A percentile compares a stretch with the other conserved stretches of the same genome.
These are phyloP conservation scores for Melanargia galathea DNA, from an alignment of 2,888 invertebrate species.

Conservation along the genomic window DNA sequence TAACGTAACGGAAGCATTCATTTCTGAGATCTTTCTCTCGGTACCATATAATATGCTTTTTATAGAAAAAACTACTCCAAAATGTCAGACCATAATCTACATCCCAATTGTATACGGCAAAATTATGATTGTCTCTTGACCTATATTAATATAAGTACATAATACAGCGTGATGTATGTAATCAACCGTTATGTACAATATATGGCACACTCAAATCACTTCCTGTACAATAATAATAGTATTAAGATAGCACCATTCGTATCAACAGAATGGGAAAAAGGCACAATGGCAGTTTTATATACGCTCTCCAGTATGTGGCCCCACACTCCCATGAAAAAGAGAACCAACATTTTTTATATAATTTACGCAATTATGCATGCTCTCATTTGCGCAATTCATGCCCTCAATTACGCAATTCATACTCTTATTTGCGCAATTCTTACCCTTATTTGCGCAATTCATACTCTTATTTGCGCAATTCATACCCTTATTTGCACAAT, in stretches of 20 bases:
- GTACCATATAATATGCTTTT: neutral
- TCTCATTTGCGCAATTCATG: no score
- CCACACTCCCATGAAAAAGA: neutral
- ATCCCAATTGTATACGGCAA: neutral
- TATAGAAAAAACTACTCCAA: neutral
- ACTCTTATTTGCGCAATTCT: no score
- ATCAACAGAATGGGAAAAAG: slow-evolving; percentile 30
- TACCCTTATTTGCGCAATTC: no score
- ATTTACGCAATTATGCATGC: neutral
- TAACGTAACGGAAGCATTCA: neutral
- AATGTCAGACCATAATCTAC: slow-evolving; percentile 1
- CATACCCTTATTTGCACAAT: no score
- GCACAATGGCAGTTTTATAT: slow-evolving; percentile 8
- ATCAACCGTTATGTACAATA: slow-evolving; percentile 38
- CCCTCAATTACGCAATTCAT: no score
- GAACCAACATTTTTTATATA: neutral
- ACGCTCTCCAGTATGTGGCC: neutral
- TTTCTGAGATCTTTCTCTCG: neutral
- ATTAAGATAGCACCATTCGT: slow-evolving; percentile 36
- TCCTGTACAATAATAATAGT: slow-evolving; percentile 27
- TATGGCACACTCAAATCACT: slow-evolving; percentile 43
- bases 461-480: no score
- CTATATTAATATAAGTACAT: slow-evolving; percentile 20
- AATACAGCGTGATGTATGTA: slow-evolving; percentile 38
- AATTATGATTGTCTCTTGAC: neutral